Percentiles rank a stretch among this genome's conserved stretches.
Conservation (phyloP, 2,888 invertebrate genomes). For the Argynnis bischoffii region DNA sequence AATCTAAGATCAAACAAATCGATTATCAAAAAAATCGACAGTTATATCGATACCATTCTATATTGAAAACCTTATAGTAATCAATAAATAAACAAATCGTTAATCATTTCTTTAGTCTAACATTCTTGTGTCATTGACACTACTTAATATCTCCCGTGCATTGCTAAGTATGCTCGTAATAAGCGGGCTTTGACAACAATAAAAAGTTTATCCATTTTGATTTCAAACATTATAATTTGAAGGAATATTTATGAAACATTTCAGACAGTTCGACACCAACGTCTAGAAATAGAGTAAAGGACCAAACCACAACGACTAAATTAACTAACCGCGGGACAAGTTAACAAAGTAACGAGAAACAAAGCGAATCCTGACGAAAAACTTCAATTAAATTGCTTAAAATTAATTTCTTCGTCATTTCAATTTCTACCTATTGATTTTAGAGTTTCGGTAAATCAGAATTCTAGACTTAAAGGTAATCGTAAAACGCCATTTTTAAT, state of each 20-base stretch:
- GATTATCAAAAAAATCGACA: background rate
- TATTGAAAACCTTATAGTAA: background rate
- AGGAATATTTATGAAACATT: background rate
- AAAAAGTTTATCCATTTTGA: too few species aligned
- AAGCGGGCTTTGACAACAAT: too few species aligned
- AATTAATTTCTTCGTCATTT: background rate
- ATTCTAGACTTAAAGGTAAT: too few species aligned
- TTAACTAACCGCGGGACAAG: constrained; percentile 32
- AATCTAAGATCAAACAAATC: too few species aligned
- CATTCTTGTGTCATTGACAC: too few species aligned
- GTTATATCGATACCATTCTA: background rate
- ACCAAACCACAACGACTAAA: constrained; percentile 32
- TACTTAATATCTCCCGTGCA: background rate
- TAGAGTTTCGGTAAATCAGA: too few species aligned
- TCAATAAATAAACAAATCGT: too few species aligned
- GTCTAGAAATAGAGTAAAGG: constrained; percentile 22
- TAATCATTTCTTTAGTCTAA: background rate
- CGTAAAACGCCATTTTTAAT: too few species aligned
- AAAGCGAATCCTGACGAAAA: constrained; percentile 1
- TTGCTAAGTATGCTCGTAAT: background rate
- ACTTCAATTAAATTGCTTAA: background rate
- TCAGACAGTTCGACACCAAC: background rate
- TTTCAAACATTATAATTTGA: too few species aligned
- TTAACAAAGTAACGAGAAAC: constrained; percentile 22
- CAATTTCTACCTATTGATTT: too few species aligned